phyloP scores from a whole-genome alignment of 2,113 vertebrate species.

The Mirounga angustirostris region DNA sequence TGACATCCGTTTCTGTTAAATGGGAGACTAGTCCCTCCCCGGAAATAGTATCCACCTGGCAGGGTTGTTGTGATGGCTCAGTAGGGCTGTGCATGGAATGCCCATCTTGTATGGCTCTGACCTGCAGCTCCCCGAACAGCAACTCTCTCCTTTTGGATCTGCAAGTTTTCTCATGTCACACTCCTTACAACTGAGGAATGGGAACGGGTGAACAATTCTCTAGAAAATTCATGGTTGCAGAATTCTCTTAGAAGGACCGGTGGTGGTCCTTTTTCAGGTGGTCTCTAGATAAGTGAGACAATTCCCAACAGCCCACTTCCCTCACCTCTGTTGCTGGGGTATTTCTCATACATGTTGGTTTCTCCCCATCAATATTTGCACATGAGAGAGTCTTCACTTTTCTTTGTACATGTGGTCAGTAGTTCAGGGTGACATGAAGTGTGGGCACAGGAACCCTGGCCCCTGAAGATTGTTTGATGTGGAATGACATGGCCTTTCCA shows the following conservation, averaged over 20 bases:
- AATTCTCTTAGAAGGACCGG: neutral
- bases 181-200: neutral
- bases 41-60: neutral
- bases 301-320: neutral
- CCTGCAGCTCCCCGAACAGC: neutral
- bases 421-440: neutral
- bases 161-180: too few relatives aligned
- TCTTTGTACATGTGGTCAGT: neutral
- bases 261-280: neutral
- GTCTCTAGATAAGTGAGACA: neutral
- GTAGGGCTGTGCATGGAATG: fast-evolving
- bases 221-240: neutral
- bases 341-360: neutral
- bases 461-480: neutral
- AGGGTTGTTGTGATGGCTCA: too few relatives aligned
- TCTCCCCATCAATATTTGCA: neutral
- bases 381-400: neutral
- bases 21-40: neutral
- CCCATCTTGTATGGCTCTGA: neutral
- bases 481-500: neutral
- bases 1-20: neutral
- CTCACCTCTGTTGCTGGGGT: neutral
- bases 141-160: neutral
- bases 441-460: neutral
- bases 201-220: neutral